phyloP scores from a whole-genome alignment of 2,113 vertebrate species.

The Chaetura pelagica region DNA sequence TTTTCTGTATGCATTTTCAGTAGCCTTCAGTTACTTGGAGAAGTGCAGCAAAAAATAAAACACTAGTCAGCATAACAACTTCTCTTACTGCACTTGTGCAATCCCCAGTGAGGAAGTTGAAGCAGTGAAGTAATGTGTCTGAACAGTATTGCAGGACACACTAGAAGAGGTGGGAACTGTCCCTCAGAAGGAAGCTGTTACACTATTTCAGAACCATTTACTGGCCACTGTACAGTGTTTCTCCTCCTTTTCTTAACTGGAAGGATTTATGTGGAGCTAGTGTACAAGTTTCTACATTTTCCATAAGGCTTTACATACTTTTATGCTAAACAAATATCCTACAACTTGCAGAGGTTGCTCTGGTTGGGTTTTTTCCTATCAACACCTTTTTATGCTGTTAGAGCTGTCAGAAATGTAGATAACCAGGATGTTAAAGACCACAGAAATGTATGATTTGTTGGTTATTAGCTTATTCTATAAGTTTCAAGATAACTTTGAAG shows the following conservation, averaged over 20 bases:
- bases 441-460: background rate
- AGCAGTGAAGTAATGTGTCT: background rate
- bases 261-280: background rate
- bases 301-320: background rate
- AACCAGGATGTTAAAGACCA: background rate
- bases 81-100: background rate
- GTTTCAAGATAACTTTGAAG: background rate
- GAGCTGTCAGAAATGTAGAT: background rate
- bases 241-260: background rate
- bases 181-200: background rate
- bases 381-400: background rate
- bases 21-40: background rate
- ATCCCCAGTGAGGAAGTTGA: background rate
- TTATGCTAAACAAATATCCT: background rate
- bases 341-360: background rate
- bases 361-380: background rate
- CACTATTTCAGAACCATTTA: background rate
- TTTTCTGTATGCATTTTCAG: background rate
- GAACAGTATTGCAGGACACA: background rate
- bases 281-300: background rate
- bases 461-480: background rate
- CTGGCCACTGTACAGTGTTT: background rate
- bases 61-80: background rate
- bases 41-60: background rate
- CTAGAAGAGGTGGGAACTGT: background rate